phyloP scores from a whole-genome alignment of 2,888 invertebrate species.

The Scaptomyza parva region DNA sequence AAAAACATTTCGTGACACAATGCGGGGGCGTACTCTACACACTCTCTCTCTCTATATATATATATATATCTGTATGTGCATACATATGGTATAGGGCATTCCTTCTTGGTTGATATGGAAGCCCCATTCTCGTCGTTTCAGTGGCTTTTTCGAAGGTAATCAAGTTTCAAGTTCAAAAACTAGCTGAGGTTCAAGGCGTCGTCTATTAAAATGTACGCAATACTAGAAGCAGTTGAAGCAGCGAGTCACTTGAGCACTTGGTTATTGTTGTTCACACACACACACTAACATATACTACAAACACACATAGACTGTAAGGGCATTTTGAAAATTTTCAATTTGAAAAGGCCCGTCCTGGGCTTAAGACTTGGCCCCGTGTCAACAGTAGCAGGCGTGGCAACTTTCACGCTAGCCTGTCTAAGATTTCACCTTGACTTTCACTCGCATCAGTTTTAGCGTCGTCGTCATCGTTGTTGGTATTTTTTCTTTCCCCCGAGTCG shows the following conservation, averaged over 20 bases:
- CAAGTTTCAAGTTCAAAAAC: conserved; percentile 80
- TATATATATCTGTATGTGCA: not conserved
- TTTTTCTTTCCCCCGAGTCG: not conserved
- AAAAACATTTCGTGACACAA: conserved; percentile 75
- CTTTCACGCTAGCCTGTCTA: conserved; percentile 53
- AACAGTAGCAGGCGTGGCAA: conserved; percentile 51
- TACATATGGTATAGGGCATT: conserved; percentile 26
- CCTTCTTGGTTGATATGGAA: conserved; percentile 6
- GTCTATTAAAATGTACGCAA: conserved; percentile 48
- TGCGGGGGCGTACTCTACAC: conserved; percentile 43
- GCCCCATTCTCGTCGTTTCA: conserved; percentile 47
- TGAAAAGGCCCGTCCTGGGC: conserved; percentile 54
- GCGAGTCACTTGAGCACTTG: conserved; percentile 27
- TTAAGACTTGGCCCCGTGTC: conserved; percentile 67
- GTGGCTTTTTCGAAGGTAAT: conserved; percentile 77
- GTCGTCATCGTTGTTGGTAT: not conserved
- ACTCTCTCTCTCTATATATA: not conserved
- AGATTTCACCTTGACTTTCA: conserved; percentile 64
- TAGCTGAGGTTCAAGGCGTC: conserved; percentile 68
- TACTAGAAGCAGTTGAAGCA: conserved; percentile 8
- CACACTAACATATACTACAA: not conserved
- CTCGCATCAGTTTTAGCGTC: conserved; percentile 22
- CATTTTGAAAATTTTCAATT: conserved; percentile 64
- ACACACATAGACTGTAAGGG: conserved; percentile 27
- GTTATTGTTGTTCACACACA: conserved; percentile 43